phyloP scores from a whole-genome alignment of 2,888 invertebrate genomes.

The Drosophila cracens region DNA sequence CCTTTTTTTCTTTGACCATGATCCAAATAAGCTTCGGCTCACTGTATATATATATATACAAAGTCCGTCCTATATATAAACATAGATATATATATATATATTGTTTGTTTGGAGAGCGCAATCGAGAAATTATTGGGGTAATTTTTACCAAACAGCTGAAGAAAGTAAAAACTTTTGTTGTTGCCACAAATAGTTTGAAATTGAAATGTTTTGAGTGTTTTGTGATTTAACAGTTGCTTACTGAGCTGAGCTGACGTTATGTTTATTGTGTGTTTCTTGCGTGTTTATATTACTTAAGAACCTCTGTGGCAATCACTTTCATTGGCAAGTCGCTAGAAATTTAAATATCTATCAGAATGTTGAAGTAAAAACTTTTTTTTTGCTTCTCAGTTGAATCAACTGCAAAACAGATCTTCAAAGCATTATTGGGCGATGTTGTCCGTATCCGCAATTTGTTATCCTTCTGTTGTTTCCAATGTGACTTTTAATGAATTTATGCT shows the following conservation, averaged over 20 bases:
- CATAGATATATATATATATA: constrained; percentile 7
- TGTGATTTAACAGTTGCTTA: neutral
- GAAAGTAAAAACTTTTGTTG: constrained; percentile 3
- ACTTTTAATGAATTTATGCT: neutral
- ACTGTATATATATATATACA: neutral
- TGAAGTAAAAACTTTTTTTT: neutral
- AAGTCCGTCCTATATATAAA: constrained; percentile 16
- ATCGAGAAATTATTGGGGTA: constrained; percentile 27
- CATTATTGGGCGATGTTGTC: neutral
- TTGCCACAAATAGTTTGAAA: neutral
- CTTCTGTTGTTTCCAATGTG: neutral
- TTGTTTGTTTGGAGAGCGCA: constrained; percentile 18
- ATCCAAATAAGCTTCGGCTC: too few relatives aligned
- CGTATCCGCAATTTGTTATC: too few relatives aligned
- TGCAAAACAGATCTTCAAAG: neutral
- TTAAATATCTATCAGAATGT: too few relatives aligned
- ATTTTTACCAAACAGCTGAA: constrained; percentile 22
- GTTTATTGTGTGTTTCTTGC: neutral
- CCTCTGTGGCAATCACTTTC: neutral
- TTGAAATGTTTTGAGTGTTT: neutral
- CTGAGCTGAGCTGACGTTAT: neutral
- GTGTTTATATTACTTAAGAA: constrained; percentile 1
- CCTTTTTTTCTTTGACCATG: too few relatives aligned
- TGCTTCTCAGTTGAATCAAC: neutral
- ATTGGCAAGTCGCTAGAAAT: neutral